A percentile compares a stretch with the other conserved stretches of the same genome.
These are phyloP conservation scores for Nephotettix cincticeps DNA, from an alignment of 1,140 invertebrate genomes.

Conservation along the genomic window DNA sequence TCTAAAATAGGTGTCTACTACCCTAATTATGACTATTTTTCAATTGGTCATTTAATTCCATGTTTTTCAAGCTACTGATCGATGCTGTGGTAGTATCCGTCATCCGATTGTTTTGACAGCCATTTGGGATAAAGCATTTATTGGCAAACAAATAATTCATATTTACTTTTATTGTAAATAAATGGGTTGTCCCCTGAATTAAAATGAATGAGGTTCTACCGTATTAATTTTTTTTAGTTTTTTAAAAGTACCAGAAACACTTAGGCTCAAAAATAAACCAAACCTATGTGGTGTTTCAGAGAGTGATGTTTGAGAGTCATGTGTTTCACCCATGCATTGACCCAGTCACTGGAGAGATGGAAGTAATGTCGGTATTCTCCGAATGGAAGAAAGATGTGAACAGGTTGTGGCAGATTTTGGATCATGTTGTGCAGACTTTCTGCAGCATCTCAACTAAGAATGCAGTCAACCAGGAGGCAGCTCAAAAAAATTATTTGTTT, in stretches of 20 bases:
- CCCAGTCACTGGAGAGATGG: constrained; percentile 70
- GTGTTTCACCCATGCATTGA: constrained; percentile 88
- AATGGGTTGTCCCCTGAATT: no score
- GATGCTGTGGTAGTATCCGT: no score
- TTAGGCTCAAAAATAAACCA: background rate
- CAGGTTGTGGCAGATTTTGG: constrained; percentile 86
- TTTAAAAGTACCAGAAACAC: background rate
- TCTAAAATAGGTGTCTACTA: no score
- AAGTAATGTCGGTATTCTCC: constrained; percentile 72
- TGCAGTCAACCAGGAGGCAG: constrained; percentile 73
- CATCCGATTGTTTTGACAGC: no score
- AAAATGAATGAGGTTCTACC: constrained; percentile 29
- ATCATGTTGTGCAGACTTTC: constrained; percentile 81
- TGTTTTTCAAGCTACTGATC: no score
- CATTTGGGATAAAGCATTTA: no score
- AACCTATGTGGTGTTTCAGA: constrained; percentile 60
- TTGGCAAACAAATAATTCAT: no score
- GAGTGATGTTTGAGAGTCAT: constrained; percentile 79
- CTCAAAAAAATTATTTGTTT: no score
- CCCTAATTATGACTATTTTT: no score
- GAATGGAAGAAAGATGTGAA: constrained; percentile 81
- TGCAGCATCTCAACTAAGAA: constrained; percentile 68
- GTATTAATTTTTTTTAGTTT: background rate
- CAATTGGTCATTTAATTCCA: no score
- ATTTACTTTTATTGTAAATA: no score